Evolutionary conservation across 1,140 invertebrate genomes (phyloP).

Genomic region (Xylocopa sonorina): DNA sequence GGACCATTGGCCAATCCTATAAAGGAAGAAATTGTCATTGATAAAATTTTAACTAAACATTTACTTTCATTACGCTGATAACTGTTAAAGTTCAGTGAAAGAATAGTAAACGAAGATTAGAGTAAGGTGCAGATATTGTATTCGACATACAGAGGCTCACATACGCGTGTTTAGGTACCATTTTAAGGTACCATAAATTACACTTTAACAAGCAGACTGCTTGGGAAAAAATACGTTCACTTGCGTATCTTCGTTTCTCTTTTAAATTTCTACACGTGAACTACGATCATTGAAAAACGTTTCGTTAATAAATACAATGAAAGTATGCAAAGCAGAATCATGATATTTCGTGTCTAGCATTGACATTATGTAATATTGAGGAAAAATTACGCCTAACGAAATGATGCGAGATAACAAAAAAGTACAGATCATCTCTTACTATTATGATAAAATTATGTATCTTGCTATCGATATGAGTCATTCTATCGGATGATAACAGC

Average conservation of each 20-base stretch:
- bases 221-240: not conserved
- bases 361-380: not conserved
- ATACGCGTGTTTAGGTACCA: no score
- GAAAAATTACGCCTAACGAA: not conserved
- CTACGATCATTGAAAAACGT: not conserved
- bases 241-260: not conserved
- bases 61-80: not conserved
- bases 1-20: conserved; percentile 82
- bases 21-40: not conserved
- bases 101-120: not conserved
- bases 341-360: not conserved
- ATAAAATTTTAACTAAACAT: not conserved
- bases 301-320: not conserved
- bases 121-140: no score
- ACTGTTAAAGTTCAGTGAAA: not conserved
- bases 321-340: not conserved
- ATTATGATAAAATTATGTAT: not conserved
- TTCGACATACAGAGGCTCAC: no score
- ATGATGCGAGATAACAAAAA: not conserved
- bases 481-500: no score
- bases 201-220: no score
- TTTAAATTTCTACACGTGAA: not conserved
- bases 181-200: no score
- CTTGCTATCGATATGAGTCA: not conserved
- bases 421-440: not conserved